Evolutionary conservation across 2,888 invertebrate species (phyloP).

Genomic region (Muschampia plurimacula): DNA sequence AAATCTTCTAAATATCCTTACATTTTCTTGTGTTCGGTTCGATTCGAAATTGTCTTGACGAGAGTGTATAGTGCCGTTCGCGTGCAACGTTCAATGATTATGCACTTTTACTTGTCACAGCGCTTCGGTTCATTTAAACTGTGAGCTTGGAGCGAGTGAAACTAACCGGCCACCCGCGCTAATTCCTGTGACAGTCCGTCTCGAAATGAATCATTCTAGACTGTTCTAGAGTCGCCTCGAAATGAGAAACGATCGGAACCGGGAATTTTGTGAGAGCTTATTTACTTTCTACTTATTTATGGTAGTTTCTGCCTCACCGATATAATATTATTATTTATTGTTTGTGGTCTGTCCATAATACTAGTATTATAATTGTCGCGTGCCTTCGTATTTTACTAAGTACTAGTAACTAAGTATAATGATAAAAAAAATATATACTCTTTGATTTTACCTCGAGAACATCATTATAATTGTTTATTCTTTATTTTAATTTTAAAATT

Average conservation of each 20-base stretch:
- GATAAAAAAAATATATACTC: not conserved
- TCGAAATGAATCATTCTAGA: constrained; percentile 36
- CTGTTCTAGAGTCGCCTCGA: constrained; percentile 15
- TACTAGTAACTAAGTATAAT: not conserved
- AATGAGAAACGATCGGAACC: constrained; percentile 38
- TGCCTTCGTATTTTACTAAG: not conserved
- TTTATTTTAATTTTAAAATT: too few relatives aligned
- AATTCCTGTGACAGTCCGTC: constrained; percentile 36
- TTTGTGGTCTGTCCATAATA: constrained; percentile 7
- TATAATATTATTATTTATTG: constrained; percentile 25
- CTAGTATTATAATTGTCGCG: constrained; percentile 8
- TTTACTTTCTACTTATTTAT: constrained; percentile 40
- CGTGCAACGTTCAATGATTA: constrained; percentile 29
- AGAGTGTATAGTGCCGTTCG: constrained; percentile 20
- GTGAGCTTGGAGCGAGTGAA: constrained; percentile 28
- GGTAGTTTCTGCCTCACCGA: constrained; percentile 22
- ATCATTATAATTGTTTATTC: not conserved
- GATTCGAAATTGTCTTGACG: constrained; percentile 15
- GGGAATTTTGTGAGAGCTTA: constrained; percentile 35
- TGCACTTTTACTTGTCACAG: constrained; percentile 39
- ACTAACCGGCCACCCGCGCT: constrained; percentile 36
- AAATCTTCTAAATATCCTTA: not conserved
- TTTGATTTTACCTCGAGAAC: not conserved
- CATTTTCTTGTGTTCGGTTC: constrained; percentile 5
- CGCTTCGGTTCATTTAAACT: constrained; percentile 22